Conservation (phyloP, 2,888 invertebrate genomes). For the Xanthorhoe designata region DNA sequence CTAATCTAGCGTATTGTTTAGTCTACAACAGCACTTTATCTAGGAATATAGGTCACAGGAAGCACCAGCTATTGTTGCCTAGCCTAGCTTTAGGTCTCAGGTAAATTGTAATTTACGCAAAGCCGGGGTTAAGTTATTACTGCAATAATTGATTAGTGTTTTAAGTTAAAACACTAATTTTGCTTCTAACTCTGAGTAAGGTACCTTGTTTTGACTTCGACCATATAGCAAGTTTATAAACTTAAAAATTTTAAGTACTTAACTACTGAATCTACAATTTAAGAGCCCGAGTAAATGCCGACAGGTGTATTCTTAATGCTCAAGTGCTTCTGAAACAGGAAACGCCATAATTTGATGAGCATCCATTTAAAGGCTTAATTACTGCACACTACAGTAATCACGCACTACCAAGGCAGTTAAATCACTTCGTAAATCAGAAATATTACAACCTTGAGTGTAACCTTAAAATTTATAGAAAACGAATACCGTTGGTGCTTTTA, state of each 20-base stretch:
- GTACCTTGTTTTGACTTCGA: no score
- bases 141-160: constrained; percentile 20
- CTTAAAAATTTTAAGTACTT: no score
- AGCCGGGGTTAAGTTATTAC: constrained; percentile 30
- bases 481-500: neutral
- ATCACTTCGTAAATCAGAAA: constrained; percentile 8
- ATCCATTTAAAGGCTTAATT: constrained; percentile 2
- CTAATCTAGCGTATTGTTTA: neutral
- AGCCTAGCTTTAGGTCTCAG: constrained; percentile 38
- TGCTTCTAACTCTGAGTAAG: no score
- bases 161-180: no score
- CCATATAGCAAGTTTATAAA: no score
- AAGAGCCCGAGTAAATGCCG: no score
- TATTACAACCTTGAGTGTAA: constrained; percentile 1
- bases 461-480: neutral
- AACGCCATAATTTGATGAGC: constrained; percentile 7
- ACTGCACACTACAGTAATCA: constrained; percentile 10
- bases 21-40: constrained; percentile 47
- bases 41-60: constrained; percentile 66
- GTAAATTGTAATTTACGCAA: constrained; percentile 43
- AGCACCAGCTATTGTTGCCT: constrained; percentile 40
- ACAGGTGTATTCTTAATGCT: neutral
- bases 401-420: constrained; percentile 1
- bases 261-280: no score
- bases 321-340: constrained; percentile 6